These are phyloP conservation scores for Erythrocercus mccallii DNA, from an alignment of 2,113 vertebrate genomes.

Conservation along the genomic window DNA sequence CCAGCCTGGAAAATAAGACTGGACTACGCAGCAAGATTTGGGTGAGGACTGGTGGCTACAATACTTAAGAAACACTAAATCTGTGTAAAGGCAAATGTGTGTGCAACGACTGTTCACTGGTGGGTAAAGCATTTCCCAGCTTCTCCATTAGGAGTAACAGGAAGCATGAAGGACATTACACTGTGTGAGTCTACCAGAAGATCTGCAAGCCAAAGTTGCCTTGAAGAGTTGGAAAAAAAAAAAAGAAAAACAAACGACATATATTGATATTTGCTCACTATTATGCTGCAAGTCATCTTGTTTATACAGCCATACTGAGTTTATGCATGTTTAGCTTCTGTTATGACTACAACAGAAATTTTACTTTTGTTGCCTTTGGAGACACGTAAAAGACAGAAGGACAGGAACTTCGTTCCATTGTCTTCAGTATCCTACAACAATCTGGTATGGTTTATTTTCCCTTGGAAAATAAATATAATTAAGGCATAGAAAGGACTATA, in stretches of 20 bases:
- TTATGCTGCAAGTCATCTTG: not conserved
- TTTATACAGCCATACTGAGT: not conserved
- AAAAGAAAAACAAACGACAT: accelerated
- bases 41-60: not conserved
- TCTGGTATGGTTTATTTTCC: not conserved
- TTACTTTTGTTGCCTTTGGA: not conserved
- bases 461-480: not conserved
- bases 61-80: not conserved
- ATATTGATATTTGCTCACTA: not conserved
- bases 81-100: not conserved
- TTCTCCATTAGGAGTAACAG: not conserved
- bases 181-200: not conserved
- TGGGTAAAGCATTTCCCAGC: not conserved
- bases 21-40: not conserved
- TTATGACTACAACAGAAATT: not conserved
- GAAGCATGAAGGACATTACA: not conserved
- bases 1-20: not conserved
- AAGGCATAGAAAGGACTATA: not conserved
- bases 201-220: not conserved
- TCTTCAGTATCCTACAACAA: not conserved
- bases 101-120: not conserved
- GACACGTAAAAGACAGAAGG: not conserved
- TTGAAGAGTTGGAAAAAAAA: not conserved
- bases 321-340: not conserved
- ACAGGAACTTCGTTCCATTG: not conserved